Evolutionary conservation across 2,797 vertebrate species (phyloP).

Genomic region (Eidolon dupreanum): DNA sequence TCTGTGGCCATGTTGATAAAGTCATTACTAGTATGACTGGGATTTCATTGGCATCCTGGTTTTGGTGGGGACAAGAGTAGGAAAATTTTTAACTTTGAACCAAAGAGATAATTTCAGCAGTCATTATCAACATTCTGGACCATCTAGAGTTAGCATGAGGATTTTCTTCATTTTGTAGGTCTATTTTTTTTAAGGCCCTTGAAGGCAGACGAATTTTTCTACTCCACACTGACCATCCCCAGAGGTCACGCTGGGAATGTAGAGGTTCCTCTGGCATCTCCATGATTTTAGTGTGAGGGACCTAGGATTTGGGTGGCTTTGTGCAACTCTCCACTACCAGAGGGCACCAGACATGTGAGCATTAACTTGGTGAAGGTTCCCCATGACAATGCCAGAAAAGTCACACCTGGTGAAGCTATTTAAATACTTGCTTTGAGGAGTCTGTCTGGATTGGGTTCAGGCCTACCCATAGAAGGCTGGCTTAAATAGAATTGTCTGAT

Average conservation of each 20-base stretch:
- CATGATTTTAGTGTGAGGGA: background rate
- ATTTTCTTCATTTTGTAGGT: background rate
- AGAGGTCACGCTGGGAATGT: background rate
- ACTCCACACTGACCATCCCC: background rate
- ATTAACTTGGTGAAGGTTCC: background rate
- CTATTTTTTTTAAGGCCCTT: background rate
- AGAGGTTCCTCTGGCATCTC: background rate
- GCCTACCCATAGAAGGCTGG: background rate
- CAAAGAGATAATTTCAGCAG: background rate
- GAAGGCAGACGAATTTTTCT: background rate
- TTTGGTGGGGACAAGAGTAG: background rate
- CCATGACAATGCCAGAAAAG: background rate
- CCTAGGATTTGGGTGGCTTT: background rate
- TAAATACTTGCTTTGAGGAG: background rate
- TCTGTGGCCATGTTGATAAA: background rate
- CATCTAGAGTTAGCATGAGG: background rate
- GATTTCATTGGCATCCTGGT: background rate
- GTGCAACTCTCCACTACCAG: background rate
- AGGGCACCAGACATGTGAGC: background rate
- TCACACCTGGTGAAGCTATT: background rate
- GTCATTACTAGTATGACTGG: background rate
- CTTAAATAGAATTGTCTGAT: background rate
- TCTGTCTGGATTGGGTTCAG: background rate
- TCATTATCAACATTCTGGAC: background rate
- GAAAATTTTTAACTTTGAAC: background rate